Evolutionary conservation across 2,113 vertebrate species (phyloP).

Genomic region (Acrocephalus kingi): DNA sequence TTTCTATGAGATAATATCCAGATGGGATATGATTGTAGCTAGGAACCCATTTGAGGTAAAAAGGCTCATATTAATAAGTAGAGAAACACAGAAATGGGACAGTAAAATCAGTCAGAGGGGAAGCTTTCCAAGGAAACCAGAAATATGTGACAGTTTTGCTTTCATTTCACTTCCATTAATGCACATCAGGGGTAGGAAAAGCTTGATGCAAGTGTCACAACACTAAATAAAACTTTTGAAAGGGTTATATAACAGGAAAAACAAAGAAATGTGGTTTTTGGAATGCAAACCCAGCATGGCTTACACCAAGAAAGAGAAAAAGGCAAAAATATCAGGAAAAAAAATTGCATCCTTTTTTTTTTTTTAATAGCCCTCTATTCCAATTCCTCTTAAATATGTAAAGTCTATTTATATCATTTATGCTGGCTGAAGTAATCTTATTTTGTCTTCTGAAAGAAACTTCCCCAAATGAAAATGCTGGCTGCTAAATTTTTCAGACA

Average conservation of each 20-base stretch:
- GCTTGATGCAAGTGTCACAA: background rate
- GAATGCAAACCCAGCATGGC: background rate
- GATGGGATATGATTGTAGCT: background rate
- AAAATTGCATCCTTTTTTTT: background rate
- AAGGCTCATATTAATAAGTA: background rate
- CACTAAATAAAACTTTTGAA: background rate
- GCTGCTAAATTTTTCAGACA: background rate
- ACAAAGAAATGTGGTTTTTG: background rate
- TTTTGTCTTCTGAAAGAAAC: background rate
- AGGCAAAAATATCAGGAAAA: background rate
- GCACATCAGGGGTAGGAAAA: background rate
- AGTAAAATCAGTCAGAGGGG: too few species aligned
- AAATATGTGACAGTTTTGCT: background rate
- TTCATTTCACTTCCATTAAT: background rate
- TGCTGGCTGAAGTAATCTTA: background rate
- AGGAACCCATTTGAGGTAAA: background rate
- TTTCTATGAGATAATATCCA: background rate
- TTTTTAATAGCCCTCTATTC: background rate
- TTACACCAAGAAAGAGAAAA: background rate
- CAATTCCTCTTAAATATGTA: background rate
- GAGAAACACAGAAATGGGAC: background rate
- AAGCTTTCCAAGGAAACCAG: background rate
- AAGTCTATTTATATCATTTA: background rate
- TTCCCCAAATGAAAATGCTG: background rate
- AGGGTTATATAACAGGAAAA: background rate